Base-by-base conservation (phyloP, 2,797 vertebrate genomes). In the Champsocephalus gunnari region DNA sequence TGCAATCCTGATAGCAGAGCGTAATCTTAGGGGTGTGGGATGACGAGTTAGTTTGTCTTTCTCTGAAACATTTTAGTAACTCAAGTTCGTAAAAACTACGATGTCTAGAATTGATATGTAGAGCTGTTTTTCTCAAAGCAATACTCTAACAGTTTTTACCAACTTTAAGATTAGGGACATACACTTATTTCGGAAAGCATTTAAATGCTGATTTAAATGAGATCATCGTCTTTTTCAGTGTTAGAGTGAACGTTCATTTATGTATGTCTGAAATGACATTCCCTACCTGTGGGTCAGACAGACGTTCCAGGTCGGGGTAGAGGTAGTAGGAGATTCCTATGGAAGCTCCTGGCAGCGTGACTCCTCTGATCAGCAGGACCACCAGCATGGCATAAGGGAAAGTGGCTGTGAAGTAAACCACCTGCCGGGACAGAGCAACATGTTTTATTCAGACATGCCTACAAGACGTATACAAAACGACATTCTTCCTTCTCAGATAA, bases 361-460 rank as follows among this genome's bases (percentile, higher is more conserved):
- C 95, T 14, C 98, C 98, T 91, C 97, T 93, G 88, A 99, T 94
- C 67, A 99, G 92, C 80, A 99, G 94, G 87, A 99, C 92, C 0
- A 97, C 6, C 76, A 99, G 92, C 98, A 99, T 99, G n/a, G 94
- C 55, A 34, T 99, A 99, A 0, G 98, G 98, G 77, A 99, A 99
- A 0, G 97, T 99, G 62, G 98, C 98, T 0, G 98, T 99, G 90
- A 99, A 97, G 84, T 99, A 99, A 19, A 99, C 98, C 87, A 99
- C 98, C 98, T 99, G 84, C 2, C 79, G 55, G 57, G 19, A 64
- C 72, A 71, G 9, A 79, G 16, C 6, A 63, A 14, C 45, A 78
- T 17, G 58, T 66, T 16, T 21, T 51, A 47, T 73, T 57, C 14
- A 63, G 19, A 34, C 5, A 19, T n/a, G 51, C 1, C 28, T 5